phyloP scores from a whole-genome alignment of 2,113 vertebrate species.

The Macroglossus sobrinus region DNA sequence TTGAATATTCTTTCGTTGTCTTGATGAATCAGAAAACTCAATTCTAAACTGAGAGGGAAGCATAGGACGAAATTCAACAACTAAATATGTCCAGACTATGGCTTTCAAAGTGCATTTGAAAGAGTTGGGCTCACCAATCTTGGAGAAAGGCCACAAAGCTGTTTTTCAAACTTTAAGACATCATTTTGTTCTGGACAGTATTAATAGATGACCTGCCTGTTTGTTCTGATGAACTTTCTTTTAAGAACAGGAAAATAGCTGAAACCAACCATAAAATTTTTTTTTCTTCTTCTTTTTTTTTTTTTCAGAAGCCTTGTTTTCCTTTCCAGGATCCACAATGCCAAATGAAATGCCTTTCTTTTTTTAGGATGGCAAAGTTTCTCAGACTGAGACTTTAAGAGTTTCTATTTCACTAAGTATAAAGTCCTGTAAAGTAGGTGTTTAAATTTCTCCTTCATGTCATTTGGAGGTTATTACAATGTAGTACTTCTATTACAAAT shows the following conservation, averaged over 20 bases:
- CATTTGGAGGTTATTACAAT: neutral
- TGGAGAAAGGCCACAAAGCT: constrained; percentile 29
- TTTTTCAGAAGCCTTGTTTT: neutral
- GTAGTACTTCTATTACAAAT: neutral
- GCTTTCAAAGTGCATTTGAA: neutral
- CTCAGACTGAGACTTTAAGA: constrained; percentile 31
- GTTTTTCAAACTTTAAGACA: constrained; percentile 1
- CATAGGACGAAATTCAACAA: neutral
- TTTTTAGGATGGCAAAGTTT: constrained; percentile 55
- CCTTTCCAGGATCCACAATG: neutral
- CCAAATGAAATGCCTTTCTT: constrained; percentile 61
- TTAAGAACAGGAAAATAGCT: constrained; percentile 33
- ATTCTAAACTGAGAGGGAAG: neutral
- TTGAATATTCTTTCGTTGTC: neutral
- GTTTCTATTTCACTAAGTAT: constrained; percentile 27
- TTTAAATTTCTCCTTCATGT: neutral
- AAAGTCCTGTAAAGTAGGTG: neutral
- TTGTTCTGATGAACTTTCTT: constrained; percentile 41
- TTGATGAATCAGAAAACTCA: neutral
- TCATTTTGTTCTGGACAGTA: neutral
- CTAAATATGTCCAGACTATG: neutral
- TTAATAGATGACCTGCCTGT: neutral
- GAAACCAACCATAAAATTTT: constrained; percentile 20
- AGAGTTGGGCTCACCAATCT: neutral
- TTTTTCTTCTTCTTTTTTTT: neutral